Conservation (phyloP, 53 echinoderm and acorn worm genomes). For the Paracentrotus lividus region DNA sequence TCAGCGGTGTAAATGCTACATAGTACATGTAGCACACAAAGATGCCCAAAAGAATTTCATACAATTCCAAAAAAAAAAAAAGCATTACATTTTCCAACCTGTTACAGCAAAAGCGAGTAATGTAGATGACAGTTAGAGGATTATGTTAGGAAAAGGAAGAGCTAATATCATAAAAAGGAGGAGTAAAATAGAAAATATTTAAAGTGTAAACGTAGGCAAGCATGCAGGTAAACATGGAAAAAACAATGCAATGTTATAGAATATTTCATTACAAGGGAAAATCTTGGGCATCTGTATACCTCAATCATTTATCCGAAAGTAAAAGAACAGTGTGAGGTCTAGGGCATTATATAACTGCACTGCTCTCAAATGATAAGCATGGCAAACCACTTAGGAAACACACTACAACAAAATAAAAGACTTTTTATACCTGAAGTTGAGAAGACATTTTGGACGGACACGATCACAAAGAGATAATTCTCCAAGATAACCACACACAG, state of each 20-base stretch:
- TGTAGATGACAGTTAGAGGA: not conserved
- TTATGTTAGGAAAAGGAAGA: not conserved
- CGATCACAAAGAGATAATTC: not conserved
- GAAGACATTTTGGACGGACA: not conserved
- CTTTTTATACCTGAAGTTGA: not conserved
- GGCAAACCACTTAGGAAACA: not conserved
- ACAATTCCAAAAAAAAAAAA: not conserved
- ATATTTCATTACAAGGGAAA: too few species aligned
- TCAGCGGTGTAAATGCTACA: too few species aligned
- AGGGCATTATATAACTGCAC: too few species aligned
- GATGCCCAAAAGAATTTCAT: not conserved
- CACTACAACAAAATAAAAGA: not conserved
- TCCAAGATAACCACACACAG: not conserved
- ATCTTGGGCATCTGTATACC: too few species aligned
- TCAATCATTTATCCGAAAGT: too few species aligned
- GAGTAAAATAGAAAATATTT: not conserved
- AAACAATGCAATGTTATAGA: not conserved
- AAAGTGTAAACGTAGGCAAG: not conserved
- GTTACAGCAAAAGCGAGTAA: not conserved
- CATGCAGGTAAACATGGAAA: not conserved
- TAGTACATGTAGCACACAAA: not conserved
- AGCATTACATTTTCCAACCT: not conserved
- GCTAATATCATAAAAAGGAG: not conserved
- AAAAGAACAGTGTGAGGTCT: too few species aligned
- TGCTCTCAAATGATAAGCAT: not conserved